phyloP scores from a whole-genome alignment of 2,797 vertebrate genomes.

The Sebastiscus tertius region DNA sequence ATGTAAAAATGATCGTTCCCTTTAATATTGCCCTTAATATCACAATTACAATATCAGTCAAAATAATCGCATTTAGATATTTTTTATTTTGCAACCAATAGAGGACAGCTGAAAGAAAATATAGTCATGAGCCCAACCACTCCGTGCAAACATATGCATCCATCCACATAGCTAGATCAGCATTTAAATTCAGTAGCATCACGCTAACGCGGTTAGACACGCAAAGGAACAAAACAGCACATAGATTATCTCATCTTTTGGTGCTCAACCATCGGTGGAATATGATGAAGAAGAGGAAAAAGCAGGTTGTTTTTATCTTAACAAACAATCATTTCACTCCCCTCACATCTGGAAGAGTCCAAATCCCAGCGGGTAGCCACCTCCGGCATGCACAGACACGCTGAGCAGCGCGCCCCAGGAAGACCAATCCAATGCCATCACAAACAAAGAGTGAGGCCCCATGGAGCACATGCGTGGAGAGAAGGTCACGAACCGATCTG shows the following conservation, averaged over 20 bases:
- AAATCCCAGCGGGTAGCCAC: constrained; percentile 54
- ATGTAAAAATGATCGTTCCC: no score
- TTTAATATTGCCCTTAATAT: no score
- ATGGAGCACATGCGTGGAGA: constrained; percentile 58
- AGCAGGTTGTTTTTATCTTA: constrained; percentile 10
- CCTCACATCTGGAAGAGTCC: constrained; percentile 56
- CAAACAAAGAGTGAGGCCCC: constrained; percentile 57
- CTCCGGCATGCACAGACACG: constrained; percentile 39
- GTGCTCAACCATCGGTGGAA: neutral
- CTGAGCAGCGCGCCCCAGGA: constrained; percentile 44
- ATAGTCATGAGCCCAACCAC: neutral
- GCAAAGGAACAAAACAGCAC: neutral
- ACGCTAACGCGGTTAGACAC: neutral
- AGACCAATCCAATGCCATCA: constrained; percentile 61
- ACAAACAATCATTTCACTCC: constrained; percentile 32
- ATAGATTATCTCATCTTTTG: neutral
- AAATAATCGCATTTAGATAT: no score
- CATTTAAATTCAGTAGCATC: neutral
- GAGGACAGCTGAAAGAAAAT: neutral
- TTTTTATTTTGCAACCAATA: neutral
- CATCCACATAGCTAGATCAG: neutral
- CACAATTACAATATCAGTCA: no score
- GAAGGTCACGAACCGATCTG: constrained; percentile 62
- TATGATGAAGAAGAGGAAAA: neutral
- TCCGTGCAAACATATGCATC: neutral